Percentiles rank a stretch among this genome's conserved stretches.
phyloP scores from a whole-genome alignment of 2,797 vertebrate genomes.

The Pseudochirops corinnae region DNA sequence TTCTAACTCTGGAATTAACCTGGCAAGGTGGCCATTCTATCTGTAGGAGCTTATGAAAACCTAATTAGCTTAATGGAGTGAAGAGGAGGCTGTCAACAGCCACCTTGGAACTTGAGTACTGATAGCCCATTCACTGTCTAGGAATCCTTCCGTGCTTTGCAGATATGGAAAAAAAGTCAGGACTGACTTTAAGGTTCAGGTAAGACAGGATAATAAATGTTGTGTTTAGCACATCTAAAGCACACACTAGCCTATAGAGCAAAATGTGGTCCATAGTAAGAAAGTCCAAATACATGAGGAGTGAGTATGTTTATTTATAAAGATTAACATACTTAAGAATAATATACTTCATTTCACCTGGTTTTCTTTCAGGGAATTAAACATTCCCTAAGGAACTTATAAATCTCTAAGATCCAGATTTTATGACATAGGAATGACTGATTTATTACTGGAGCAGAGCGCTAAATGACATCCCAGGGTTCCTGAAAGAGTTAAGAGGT shows the following conservation, averaged over 20 bases:
- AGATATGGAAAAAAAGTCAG: neutral
- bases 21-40: neutral
- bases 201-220: neutral
- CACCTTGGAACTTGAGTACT: neutral
- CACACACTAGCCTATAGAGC: neutral
- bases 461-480: neutral
- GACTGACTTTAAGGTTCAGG: neutral
- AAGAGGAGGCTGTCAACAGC: neutral
- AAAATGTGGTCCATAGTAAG: neutral
- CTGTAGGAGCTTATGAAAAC: neutral
- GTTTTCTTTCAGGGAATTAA: slow-evolving; percentile 32
- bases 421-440: slow-evolving; percentile 18
- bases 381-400: neutral
- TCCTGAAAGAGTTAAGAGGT: neutral
- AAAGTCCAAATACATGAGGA: neutral
- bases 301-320: neutral
- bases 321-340: neutral
- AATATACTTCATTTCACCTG: neutral
- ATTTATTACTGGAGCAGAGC: neutral
- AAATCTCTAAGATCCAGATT: slow-evolving; percentile 21
- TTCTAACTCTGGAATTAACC: neutral
- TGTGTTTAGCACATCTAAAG: neutral
- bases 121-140: neutral
- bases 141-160: neutral
- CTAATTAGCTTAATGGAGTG: neutral